These are phyloP conservation scores for Tenthredo livida DNA, from an alignment of 2,888 invertebrate species.

Conservation along the genomic window DNA sequence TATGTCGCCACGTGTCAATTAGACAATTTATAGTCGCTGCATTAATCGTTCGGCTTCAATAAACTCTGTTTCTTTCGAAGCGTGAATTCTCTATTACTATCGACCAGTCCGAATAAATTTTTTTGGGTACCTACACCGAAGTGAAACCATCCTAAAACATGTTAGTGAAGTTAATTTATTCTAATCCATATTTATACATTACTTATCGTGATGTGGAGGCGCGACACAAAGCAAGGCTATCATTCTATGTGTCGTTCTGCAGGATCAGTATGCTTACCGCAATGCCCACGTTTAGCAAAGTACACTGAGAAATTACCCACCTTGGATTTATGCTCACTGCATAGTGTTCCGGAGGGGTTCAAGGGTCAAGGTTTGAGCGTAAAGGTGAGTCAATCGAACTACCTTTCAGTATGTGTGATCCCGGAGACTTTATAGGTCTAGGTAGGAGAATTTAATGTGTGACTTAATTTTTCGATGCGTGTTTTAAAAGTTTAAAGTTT, in stretches of 20 bases:
- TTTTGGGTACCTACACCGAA: not conserved
- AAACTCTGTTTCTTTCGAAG: not conserved
- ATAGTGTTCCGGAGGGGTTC: slow-evolving; percentile 7
- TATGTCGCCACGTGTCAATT: not conserved
- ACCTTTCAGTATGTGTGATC: not conserved
- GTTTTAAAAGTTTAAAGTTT: not conserved
- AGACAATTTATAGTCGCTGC: not conserved
- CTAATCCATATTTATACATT: slow-evolving; percentile 2
- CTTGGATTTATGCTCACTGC: slow-evolving; percentile 17
- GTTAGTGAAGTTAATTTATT: slow-evolving; percentile 27
- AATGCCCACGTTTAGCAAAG: slow-evolving; percentile 24
- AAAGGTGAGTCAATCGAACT: slow-evolving; percentile 8
- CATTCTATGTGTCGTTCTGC: not conserved
- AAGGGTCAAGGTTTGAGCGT: slow-evolving; percentile 9
- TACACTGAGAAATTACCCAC: slow-evolving; percentile 1
- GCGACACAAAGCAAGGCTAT: slow-evolving; percentile 51
- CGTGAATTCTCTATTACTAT: not conserved
- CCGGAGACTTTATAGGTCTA: not conserved
- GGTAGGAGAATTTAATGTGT: not conserved
- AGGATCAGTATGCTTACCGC: not conserved
- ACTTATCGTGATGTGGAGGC: slow-evolving; percentile 28
- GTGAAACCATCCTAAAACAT: not conserved
- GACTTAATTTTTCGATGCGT: not conserved
- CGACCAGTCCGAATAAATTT: not conserved
- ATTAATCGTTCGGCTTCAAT: not conserved